Evolutionary conservation across 2,797 vertebrate species (phyloP).

Genomic region (Coregonus sp.): DNA sequence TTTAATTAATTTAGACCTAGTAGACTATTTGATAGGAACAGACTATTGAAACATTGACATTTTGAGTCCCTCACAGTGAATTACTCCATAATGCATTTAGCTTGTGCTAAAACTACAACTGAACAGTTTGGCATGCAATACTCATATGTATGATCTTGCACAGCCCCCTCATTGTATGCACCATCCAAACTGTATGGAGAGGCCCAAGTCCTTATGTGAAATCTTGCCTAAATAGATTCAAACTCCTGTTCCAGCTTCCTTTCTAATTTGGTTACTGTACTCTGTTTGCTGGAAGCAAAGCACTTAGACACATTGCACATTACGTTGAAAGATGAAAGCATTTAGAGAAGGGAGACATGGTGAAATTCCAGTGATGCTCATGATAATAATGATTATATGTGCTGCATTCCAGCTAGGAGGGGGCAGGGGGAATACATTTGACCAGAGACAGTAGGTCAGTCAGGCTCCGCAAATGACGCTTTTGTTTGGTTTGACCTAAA

Average conservation of each 20-base stretch:
- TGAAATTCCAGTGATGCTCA: slow-evolving; percentile 67
- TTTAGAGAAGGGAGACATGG: slow-evolving; percentile 58
- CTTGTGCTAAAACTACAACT: not conserved
- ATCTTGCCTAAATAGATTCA: not conserved
- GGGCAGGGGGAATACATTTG: slow-evolving; percentile 59
- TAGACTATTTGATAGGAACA: not conserved
- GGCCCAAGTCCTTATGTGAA: not conserved
- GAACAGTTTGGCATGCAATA: not conserved
- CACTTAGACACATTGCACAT: slow-evolving; percentile 74
- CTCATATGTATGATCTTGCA: not conserved
- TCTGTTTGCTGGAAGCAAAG: slow-evolving; percentile 56
- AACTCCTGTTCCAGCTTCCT: not conserved
- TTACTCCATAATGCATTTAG: no score
- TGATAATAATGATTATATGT: slow-evolving; percentile 61
- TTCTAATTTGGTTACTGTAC: not conserved
- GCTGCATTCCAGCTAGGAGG: slow-evolving; percentile 65
- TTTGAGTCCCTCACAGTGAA: no score
- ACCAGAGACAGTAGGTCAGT: slow-evolving; percentile 58
- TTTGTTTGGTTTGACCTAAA: slow-evolving; percentile 72
- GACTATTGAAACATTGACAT: not conserved
- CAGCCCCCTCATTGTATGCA: slow-evolving; percentile 5
- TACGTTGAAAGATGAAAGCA: slow-evolving; percentile 52
- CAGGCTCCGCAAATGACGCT: slow-evolving; percentile 40
- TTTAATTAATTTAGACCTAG: not conserved
- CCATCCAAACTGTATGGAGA: not conserved